These are phyloP conservation scores for Rallus crepitans DNA, from an alignment of 2,797 vertebrate genomes.

Conservation along the genomic window DNA sequence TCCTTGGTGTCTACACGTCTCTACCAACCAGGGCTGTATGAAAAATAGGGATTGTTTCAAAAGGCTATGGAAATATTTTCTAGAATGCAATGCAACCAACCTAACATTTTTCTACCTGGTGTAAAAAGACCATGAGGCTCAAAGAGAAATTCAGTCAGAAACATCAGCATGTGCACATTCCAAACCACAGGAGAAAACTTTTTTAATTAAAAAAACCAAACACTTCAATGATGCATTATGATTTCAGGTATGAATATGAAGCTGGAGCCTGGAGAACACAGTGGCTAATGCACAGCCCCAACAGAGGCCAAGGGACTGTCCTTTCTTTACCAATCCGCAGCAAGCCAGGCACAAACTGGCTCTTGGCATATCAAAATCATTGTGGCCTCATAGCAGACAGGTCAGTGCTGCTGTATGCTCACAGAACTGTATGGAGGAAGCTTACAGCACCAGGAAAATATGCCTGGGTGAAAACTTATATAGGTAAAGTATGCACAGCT, in stretches of 20 bases:
- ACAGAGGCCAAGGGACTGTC: background rate
- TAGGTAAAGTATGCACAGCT: slow-evolving; percentile 4
- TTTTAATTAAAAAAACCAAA: background rate
- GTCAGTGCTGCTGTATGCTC: background rate
- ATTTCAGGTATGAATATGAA: background rate
- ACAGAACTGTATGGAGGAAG: background rate
- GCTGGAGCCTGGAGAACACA: background rate
- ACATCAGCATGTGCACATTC: background rate
- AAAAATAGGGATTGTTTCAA: background rate
- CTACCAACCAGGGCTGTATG: background rate
- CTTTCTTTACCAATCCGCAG: background rate
- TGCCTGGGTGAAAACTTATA: slow-evolving; percentile 55
- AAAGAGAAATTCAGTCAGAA: background rate
- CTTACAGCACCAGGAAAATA: slow-evolving; percentile 62
- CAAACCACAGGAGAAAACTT: background rate
- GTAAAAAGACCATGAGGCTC: background rate
- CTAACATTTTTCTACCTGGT: background rate
- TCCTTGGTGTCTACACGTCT: background rate
- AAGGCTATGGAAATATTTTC: background rate
- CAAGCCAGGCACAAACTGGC: background rate
- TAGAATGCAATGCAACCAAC: background rate
- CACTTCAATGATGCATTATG: background rate
- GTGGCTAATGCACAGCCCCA: background rate
- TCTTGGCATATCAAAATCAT: background rate
- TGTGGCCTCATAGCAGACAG: background rate